Percentiles rank a stretch among this genome's conserved stretches.
These are phyloP conservation scores for Physocephala rufipes DNA, from an alignment of 2,888 invertebrate genomes.

Conservation along the genomic window DNA sequence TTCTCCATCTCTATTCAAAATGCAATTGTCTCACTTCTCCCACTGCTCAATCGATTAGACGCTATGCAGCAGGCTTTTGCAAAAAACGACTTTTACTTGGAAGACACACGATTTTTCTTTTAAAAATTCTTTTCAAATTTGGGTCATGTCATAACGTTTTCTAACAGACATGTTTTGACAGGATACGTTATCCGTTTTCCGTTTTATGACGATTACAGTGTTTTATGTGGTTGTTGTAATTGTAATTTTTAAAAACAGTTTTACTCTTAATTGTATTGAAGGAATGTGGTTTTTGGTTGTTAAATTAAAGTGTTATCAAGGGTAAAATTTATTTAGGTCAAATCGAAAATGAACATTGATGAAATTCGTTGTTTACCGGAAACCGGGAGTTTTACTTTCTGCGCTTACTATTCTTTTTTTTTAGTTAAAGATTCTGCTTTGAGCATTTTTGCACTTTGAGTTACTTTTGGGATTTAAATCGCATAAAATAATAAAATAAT, in stretches of 20 bases:
- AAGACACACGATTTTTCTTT: slow-evolving; percentile 66
- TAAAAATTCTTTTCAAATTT: slow-evolving; percentile 53
- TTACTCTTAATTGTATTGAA: not conserved
- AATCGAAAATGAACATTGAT: too few species aligned
- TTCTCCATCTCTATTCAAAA: too few species aligned
- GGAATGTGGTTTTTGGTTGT: too few species aligned
- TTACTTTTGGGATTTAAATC: too few species aligned
- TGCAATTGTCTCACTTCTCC: too few species aligned
- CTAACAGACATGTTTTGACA: slow-evolving; percentile 48
- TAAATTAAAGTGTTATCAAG: too few species aligned
- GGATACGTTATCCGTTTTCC: slow-evolving; percentile 39
- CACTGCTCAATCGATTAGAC: slow-evolving; percentile 42
- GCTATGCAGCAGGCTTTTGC: slow-evolving; percentile 60
- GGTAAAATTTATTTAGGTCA: too few species aligned
- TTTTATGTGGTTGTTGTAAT: not conserved
- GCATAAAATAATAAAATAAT: too few species aligned
- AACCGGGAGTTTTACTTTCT: slow-evolving; percentile 10
- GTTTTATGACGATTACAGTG: slow-evolving; percentile 20
- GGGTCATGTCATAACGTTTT: slow-evolving; percentile 64
- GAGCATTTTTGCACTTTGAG: slow-evolving; percentile 37
- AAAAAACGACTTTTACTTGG: slow-evolving; percentile 66
- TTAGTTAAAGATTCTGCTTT: not conserved
- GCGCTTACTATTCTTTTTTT: not conserved
- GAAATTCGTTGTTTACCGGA: slow-evolving; percentile 41
- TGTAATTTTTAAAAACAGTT: not conserved